A percentile compares a stretch with the other conserved stretches of the same genome.
phyloP scores from a whole-genome alignment of 2,888 invertebrate species.

The Drosophila tripunctata region DNA sequence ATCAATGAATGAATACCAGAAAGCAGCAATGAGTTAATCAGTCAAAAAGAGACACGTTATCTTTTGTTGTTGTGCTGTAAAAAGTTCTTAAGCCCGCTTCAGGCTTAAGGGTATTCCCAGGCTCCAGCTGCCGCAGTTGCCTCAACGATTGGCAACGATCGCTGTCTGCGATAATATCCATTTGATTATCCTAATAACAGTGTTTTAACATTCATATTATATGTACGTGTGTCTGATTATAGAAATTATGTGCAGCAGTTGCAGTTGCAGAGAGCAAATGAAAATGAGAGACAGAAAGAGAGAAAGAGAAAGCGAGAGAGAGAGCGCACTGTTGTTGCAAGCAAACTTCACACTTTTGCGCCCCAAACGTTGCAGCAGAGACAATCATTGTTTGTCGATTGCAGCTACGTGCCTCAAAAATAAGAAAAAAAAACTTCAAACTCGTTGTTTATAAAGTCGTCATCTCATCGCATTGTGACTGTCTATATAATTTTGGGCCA shows the following conservation, averaged over 20 bases:
- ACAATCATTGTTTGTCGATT: constrained; percentile 45
- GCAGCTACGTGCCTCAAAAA: constrained; percentile 49
- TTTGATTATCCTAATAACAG: constrained; percentile 85
- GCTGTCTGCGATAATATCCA: constrained; percentile 83
- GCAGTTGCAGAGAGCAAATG: constrained; percentile 30
- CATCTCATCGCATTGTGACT: constrained; percentile 45
- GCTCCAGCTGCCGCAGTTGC: neutral
- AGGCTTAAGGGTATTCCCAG: constrained; percentile 43
- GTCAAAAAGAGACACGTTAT: neutral
- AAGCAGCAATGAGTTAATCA: constrained; percentile 41
- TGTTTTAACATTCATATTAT: constrained; percentile 84
- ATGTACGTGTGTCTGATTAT: constrained; percentile 85
- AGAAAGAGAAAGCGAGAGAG: neutral
- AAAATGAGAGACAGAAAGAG: neutral
- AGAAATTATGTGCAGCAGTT: constrained; percentile 80
- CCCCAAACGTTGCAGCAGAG: constrained; percentile 36
- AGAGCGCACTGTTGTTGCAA: constrained; percentile 29
- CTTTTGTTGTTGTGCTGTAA: neutral
- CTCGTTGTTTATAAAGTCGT: constrained; percentile 63
- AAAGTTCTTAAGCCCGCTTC: constrained; percentile 2
- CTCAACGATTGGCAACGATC: constrained; percentile 62
- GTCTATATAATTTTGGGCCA: constrained; percentile 72
- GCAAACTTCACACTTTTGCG: constrained; percentile 78
- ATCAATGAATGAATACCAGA: neutral
- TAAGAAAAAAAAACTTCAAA: constrained; percentile 3